Percentiles rank a stretch among this genome's conserved stretches.
These are phyloP conservation scores for Trisateles emortualis DNA, from an alignment of 2,888 invertebrate genomes.

Conservation along the genomic window DNA sequence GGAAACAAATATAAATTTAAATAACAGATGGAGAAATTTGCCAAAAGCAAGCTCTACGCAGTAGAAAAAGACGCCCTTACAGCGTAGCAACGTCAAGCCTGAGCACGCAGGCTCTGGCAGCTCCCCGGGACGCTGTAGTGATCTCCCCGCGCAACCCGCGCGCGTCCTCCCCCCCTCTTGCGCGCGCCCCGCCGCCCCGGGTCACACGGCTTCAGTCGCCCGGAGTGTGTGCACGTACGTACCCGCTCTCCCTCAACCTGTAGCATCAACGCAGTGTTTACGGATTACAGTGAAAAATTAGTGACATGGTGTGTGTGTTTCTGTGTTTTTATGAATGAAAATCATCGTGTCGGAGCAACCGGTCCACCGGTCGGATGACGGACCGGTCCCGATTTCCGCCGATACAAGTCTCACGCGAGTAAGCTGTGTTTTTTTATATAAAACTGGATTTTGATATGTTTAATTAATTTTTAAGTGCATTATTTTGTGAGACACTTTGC, in stretches of 20 bases:
- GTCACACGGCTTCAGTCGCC: constrained; percentile 65
- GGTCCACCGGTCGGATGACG: constrained; percentile 59
- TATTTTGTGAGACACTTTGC: constrained; percentile 18
- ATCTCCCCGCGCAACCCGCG: constrained; percentile 61
- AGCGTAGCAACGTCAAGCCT: constrained; percentile 49
- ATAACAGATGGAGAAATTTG: constrained; percentile 36
- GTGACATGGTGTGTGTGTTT: constrained; percentile 57
- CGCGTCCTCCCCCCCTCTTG: constrained; percentile 51
- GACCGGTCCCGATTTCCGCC: constrained; percentile 70
- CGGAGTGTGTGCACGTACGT: constrained; percentile 56
- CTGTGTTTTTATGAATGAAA: constrained; percentile 66
- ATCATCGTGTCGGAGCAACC: constrained; percentile 46
- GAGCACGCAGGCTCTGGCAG: constrained; percentile 67
- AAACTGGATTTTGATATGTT: constrained; percentile 49
- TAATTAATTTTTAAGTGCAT: constrained; percentile 43
- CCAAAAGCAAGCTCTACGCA: constrained; percentile 35
- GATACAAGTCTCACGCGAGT: constrained; percentile 68
- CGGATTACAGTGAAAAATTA: constrained; percentile 69
- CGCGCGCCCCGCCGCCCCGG: constrained; percentile 49
- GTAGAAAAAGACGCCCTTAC: constrained; percentile 36
- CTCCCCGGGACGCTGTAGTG: constrained; percentile 74
- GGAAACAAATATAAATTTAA: constrained; percentile 16
- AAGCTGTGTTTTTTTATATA: constrained; percentile 52
- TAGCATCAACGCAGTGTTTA: constrained; percentile 64
- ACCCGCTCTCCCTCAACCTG: constrained; percentile 62